Base-by-base conservation (phyloP, 2,113 vertebrate genomes). In the Actinemys pallida region DNA sequence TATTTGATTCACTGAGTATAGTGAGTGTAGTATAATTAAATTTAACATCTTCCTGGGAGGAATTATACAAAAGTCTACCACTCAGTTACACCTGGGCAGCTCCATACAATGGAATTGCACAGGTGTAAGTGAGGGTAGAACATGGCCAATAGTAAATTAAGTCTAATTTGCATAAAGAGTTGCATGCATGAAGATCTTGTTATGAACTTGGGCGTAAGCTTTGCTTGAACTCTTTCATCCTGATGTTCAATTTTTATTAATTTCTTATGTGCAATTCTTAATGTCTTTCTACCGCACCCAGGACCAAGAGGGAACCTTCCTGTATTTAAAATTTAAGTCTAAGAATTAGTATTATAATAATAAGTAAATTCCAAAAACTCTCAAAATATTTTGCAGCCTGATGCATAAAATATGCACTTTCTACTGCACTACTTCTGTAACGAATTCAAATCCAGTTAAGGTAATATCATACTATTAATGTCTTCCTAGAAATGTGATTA, bases 381-480 rank as follows among this genome's bases (percentile, higher is more conserved):
- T 89, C 75, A 57, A 93, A 92, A 87, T 90, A 19, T 27, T 85
- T 82, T 39, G 76, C 10, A 54, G 31, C 8, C 65, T 22, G 35
- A 39, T 72, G 54, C 7, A 85, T 25, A 45, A 80, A 84, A 50
- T 0, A 69, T 11, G 3, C 50, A 82, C n/a, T n/a, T 7, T 54
- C 45, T 87, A 81, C 10, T 69, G 13, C 3, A 90, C 25, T 93
- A 54, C 31, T 96, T 94, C 91, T 87, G 69, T 59, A 87, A 69
- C 7, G 86, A 59, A 24, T 87, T 91, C 76, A 76, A 95, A 80
- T 35, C 35, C 76, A 25, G 42, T 29, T 27, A 78, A 14, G 72
- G 76, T 85, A 93, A 90, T 24, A 14, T 53, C 53, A 76, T 79
- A 90, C 35, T 75, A 88, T 22, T 62, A 12, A 47, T 29, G 49